Conservation (phyloP, 2,797 vertebrate species). For the Kryptopterus vitreolus region DNA sequence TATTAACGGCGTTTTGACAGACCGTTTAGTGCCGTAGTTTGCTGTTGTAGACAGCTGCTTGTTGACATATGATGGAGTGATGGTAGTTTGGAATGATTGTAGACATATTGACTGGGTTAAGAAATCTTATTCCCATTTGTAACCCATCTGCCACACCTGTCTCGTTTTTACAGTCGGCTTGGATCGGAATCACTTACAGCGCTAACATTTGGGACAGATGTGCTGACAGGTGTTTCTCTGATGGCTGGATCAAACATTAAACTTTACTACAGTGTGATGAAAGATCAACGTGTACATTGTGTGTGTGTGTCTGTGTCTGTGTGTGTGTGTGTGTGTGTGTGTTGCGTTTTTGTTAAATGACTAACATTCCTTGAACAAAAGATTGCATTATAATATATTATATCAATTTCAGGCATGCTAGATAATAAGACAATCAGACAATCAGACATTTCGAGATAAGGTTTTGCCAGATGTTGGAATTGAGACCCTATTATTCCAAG, state of each 20-base stretch:
- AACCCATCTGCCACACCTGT: constrained; percentile 46
- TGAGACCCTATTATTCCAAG: neutral
- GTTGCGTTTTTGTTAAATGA: neutral
- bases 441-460: neutral
- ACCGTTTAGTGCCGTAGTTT: neutral
- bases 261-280: constrained; percentile 5
- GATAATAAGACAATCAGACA: neutral
- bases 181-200: neutral
- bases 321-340: neutral
- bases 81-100: neutral
- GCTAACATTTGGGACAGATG: constrained; percentile 19
- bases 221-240: constrained; percentile 30
- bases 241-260: constrained; percentile 14
- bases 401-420: neutral
- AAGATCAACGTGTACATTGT: neutral
- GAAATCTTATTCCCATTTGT: constrained; percentile 34
- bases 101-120: neutral
- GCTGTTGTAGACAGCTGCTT: constrained; percentile 8
- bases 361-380: neutral
- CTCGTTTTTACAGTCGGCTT: constrained; percentile 26
- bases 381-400: neutral
- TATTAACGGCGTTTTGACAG: neutral
- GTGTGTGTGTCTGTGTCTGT: neutral
- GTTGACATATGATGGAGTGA: neutral
- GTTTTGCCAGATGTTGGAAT: neutral